phyloP scores from a whole-genome alignment of 2,888 invertebrate species.

The Acrobasis suavella region DNA sequence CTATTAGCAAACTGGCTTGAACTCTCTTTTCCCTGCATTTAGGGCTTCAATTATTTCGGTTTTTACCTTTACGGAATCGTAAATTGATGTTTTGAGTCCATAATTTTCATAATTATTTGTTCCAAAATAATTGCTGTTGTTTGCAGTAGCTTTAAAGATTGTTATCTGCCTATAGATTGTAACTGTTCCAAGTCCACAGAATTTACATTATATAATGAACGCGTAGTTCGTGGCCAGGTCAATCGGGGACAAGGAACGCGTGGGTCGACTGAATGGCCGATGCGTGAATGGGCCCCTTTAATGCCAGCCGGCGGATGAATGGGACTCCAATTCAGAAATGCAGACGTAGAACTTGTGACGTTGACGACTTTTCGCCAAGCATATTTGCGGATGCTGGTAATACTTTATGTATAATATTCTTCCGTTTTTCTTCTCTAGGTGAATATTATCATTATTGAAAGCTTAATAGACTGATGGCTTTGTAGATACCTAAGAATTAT shows the following conservation, averaged over 20 bases:
- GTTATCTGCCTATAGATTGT: background rate
- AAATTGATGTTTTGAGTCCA: background rate
- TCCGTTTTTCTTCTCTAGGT: background rate
- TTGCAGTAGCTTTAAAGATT: background rate
- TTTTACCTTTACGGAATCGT: background rate
- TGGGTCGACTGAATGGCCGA: constrained; percentile 47
- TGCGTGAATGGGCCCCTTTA: constrained; percentile 53
- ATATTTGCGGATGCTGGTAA: constrained; percentile 3
- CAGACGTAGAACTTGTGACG: constrained; percentile 30
- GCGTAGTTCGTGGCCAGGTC: constrained; percentile 24
- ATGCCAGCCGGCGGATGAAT: constrained; percentile 42
- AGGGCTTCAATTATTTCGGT: background rate
- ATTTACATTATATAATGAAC: constrained; percentile 15
- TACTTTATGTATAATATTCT: background rate
- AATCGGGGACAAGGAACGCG: constrained; percentile 41
- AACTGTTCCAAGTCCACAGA: background rate
- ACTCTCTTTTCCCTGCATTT: constrained; percentile 6
- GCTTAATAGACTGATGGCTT: no score
- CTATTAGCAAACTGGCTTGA: constrained; percentile 9
- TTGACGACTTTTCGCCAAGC: constrained; percentile 7
- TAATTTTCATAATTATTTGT: background rate
- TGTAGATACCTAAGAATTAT: no score
- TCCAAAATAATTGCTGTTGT: background rate
- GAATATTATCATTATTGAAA: no score
- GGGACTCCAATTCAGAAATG: constrained; percentile 46